phyloP scores from a whole-genome alignment of 2,797 vertebrate genomes.

The Cephalopachus bancanus region DNA sequence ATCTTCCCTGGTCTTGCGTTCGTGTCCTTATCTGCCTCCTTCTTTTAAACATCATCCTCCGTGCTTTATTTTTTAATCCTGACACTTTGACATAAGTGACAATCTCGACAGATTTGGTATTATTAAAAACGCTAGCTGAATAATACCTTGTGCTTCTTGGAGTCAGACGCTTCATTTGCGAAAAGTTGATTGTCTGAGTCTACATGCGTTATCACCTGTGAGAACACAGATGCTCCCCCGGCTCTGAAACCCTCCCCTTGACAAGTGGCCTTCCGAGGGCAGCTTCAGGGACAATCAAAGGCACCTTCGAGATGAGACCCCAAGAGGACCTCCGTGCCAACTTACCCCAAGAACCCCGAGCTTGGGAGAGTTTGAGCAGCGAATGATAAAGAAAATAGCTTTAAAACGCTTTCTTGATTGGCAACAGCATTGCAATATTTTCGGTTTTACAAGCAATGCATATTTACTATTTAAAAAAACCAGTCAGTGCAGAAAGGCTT shows the following conservation, averaged over 20 bases:
- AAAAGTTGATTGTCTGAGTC: constrained; percentile 24
- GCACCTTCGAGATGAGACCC: background rate
- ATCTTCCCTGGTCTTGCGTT: background rate
- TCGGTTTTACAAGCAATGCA: constrained; percentile 18
- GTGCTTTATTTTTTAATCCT: constrained; percentile 19
- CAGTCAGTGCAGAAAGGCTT: background rate
- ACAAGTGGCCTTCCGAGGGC: background rate
- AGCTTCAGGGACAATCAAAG: background rate
- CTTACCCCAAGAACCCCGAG: background rate
- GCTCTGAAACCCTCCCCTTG: background rate
- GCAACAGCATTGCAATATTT: constrained; percentile 36
- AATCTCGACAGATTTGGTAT: constrained; percentile 38
- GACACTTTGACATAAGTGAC: constrained; percentile 43
- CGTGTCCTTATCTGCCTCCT: background rate
- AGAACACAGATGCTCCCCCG: background rate
- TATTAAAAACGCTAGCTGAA: constrained; percentile 16
- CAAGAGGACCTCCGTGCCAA: background rate
- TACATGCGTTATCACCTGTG: background rate
- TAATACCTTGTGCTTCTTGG: constrained; percentile 32
- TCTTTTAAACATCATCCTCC: constrained; percentile 6
- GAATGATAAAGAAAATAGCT: constrained; percentile 11
- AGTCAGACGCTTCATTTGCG: constrained; percentile 28
- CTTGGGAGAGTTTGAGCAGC: background rate
- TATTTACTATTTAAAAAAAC: constrained; percentile 3
- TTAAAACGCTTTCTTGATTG: background rate